Percentiles rank a stretch among this genome's conserved stretches.
phyloP scores from a whole-genome alignment of 2,888 invertebrate genomes.

The Sepiola atlantica region DNA sequence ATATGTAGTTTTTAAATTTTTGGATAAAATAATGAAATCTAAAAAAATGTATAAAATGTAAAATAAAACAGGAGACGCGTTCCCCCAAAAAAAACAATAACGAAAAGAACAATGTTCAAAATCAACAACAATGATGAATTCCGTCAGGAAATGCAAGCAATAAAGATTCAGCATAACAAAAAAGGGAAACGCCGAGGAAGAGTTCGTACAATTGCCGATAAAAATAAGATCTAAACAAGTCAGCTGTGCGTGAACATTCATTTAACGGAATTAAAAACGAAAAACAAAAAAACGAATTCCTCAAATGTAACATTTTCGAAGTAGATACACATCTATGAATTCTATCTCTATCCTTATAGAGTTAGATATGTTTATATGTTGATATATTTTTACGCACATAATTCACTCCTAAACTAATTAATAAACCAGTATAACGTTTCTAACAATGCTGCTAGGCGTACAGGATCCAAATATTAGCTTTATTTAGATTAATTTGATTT shows the following conservation, averaged over 20 bases:
- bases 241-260: background rate
- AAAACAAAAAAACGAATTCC: too few species aligned
- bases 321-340: too few species aligned
- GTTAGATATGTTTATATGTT: too few species aligned
- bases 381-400: too few species aligned
- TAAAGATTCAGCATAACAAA: background rate
- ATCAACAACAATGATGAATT: background rate
- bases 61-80: background rate
- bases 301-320: too few species aligned
- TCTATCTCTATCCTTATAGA: too few species aligned
- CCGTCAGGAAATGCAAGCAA: background rate
- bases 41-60: too few species aligned
- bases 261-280: background rate
- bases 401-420: too few species aligned
- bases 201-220: background rate
- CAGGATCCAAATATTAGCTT: too few species aligned
- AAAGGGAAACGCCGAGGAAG: background rate
- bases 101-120: background rate
- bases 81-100: background rate
- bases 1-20: background rate
- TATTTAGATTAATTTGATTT: too few species aligned
- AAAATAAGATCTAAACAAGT: slow-evolving; percentile 32
- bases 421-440: too few species aligned
- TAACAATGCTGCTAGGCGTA: too few species aligned
- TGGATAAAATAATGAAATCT: background rate